Percentiles rank a stretch among this genome's conserved stretches.
Conservation (phyloP, 1,140 invertebrate species). For the Drosophila gunungcola region DNA sequence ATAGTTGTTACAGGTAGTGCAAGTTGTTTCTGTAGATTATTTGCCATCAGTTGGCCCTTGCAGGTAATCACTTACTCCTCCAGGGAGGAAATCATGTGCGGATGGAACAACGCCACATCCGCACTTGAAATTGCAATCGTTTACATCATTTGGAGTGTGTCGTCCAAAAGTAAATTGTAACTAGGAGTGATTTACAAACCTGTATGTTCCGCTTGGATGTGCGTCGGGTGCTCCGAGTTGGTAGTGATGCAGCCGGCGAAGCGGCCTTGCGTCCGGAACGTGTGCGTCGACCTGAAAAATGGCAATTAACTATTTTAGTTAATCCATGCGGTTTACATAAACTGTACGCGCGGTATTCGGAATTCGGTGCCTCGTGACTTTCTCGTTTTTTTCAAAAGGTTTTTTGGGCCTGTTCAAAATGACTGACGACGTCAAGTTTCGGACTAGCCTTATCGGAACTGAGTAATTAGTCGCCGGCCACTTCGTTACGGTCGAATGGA, state of each 20-base stretch:
- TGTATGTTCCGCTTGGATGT: slow-evolving; percentile 64
- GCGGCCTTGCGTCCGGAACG: slow-evolving; percentile 72
- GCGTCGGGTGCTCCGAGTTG: slow-evolving; percentile 62
- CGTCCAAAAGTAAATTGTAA: background rate
- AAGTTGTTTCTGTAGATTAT: background rate
- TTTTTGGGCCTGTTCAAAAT: background rate
- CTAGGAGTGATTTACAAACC: slow-evolving; percentile 59
- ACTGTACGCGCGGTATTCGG: slow-evolving; percentile 15
- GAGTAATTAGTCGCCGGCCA: slow-evolving; percentile 11
- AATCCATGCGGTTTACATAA: slow-evolving; percentile 23
- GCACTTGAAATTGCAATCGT: slow-evolving; percentile 60
- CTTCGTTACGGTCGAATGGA: background rate
- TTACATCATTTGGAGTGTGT: slow-evolving; percentile 63
- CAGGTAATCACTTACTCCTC: slow-evolving; percentile 66
- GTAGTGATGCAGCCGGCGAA: slow-evolving; percentile 26
- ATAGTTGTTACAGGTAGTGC: background rate
- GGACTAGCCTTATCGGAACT: background rate
- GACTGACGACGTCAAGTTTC: background rate
- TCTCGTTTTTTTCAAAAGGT: slow-evolving; percentile 29
- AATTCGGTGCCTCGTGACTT: slow-evolving; percentile 51
- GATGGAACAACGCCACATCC: slow-evolving; percentile 83
- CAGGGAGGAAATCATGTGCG: slow-evolving; percentile 69
- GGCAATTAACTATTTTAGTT: slow-evolving; percentile 4
- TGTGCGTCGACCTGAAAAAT: slow-evolving; percentile 71
- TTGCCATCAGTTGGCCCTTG: slow-evolving; percentile 84